These are phyloP conservation scores for Gonioctena quinquepunctata DNA, from an alignment of 1,140 invertebrate species.

Conservation along the genomic window DNA sequence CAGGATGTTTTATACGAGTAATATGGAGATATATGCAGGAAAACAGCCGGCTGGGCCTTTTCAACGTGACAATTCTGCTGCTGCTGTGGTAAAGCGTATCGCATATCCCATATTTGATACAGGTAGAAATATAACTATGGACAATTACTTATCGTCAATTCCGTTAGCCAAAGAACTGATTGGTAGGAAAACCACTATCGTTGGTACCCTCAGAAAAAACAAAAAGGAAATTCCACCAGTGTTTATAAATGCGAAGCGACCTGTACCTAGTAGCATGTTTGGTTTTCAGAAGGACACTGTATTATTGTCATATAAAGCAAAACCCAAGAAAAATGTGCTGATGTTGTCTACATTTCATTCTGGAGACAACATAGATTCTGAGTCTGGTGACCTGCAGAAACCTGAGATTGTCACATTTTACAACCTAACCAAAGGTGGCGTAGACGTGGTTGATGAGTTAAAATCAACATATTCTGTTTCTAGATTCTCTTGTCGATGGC, in stretches of 20 bases:
- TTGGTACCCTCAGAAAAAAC: constrained; percentile 48
- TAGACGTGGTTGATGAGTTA: constrained; percentile 51
- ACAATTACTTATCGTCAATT: constrained; percentile 29
- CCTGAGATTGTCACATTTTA: constrained; percentile 56
- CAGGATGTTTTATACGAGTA: background rate
- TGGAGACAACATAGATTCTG: constrained; percentile 29
- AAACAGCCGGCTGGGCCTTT: background rate
- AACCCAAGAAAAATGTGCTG: constrained; percentile 39
- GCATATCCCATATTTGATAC: background rate
- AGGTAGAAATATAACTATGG: constrained; percentile 6
- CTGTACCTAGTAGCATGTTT: constrained; percentile 28
- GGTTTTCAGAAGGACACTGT: constrained; percentile 39
- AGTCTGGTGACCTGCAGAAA: constrained; percentile 32
- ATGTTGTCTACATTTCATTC: constrained; percentile 39
- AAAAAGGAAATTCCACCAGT: constrained; percentile 50
- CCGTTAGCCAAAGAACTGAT: constrained; percentile 42
- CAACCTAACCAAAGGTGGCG: constrained; percentile 54
- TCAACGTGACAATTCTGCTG: background rate
- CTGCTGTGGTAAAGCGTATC: background rate
- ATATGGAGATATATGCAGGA: constrained; percentile 19
- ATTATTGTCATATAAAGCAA: constrained; percentile 47
- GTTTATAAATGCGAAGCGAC: no score
- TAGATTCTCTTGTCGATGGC: constrained; percentile 42
- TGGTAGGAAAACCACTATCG: constrained; percentile 44
- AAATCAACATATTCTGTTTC: constrained; percentile 44